Evolutionary conservation across 2,113 vertebrate species (phyloP), one percentile per base, ranked within the genome.

Genomic region (Grus americana): DNA sequence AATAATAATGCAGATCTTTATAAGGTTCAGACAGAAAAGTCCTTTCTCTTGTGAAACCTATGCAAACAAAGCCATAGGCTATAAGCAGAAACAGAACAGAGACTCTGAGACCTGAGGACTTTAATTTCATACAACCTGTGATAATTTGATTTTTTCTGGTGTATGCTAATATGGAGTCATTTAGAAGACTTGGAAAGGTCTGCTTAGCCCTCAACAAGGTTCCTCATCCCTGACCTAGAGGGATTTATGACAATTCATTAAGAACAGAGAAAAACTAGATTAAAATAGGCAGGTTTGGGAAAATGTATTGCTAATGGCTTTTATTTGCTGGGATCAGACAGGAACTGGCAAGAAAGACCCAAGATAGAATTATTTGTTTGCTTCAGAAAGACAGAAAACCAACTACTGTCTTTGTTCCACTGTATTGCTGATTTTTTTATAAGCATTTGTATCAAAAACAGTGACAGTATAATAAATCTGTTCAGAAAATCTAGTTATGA

Each of bases 401-500:
- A 85, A 34, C 46, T 54, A 36, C 59, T 76, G 32, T 49, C 58
- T 79, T 91, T 6, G 3, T 82, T 72, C 29, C 22, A 57, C 29
- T n/a, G 13, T 30, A 75, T 15, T 62, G 46, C 22, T 58, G 32
- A 27, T 16, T 24, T 78, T 80, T 73, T 84, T 19, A 73, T 42
- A 76, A 86, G 85, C 17, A 86, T 73, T 92, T 76, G 18, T 93
- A 80, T 83, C 83, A 80, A 74, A 90, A 86, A 6, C 38, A 88
- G 54, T 63, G 55, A 79, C 55, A 88, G 42, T 71, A 47, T 34
- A 92, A 92, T 80, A 95, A 86, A 96, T 80, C 79, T 80, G 42
- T 54, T 88, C 32, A 83, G 72, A 94, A 94, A 95, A 87, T 75
- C 73, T 91, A 79, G 61, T 95, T 94, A 94, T 1, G 1, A 80